phyloP scores from a whole-genome alignment of 2,888 invertebrate genomes.

The Furcula furcula region DNA sequence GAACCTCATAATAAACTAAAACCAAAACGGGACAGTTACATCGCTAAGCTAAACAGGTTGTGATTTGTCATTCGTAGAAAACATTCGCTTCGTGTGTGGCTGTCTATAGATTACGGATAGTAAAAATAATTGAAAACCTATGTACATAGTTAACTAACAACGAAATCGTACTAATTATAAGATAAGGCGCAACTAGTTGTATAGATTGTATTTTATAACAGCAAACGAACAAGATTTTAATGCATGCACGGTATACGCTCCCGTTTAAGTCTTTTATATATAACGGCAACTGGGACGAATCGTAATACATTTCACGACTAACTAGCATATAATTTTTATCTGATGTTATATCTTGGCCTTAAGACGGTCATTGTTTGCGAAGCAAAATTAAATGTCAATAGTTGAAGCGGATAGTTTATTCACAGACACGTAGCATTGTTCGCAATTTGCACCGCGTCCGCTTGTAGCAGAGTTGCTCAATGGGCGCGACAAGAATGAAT shows the following conservation, averaged over 20 bases:
- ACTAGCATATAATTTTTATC: conserved; percentile 23
- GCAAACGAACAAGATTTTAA: conserved; percentile 30
- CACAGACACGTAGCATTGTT: conserved; percentile 54
- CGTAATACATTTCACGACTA: conserved; percentile 20
- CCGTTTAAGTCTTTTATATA: conserved; percentile 48
- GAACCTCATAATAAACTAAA: not conserved
- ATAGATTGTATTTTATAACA: conserved; percentile 11
- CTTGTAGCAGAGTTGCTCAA: conserved; percentile 58
- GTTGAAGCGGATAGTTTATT: conserved; percentile 50
- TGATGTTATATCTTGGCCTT: conserved; percentile 25
- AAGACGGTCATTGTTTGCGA: conserved; percentile 32
- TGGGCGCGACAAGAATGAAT: conserved; percentile 69
- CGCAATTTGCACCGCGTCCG: conserved; percentile 52
- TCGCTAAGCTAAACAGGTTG: conserved; percentile 7
- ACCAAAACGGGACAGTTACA: not conserved
- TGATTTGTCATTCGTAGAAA: conserved; percentile 14
- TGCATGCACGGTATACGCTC: conserved; percentile 21
- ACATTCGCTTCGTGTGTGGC: conserved; percentile 25
- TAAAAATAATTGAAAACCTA: conserved; percentile 32
- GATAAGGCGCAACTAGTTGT: conserved; percentile 20
- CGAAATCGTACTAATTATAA: conserved; percentile 30
- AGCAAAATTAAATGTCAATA: conserved; percentile 57
- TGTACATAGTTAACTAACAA: conserved; percentile 34
- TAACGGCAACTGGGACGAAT: conserved; percentile 24
- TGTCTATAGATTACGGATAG: conserved; percentile 17